These are phyloP conservation scores for Phalacrocorax aristotelis DNA, from an alignment of 2,113 vertebrate species.

Conservation along the genomic window DNA sequence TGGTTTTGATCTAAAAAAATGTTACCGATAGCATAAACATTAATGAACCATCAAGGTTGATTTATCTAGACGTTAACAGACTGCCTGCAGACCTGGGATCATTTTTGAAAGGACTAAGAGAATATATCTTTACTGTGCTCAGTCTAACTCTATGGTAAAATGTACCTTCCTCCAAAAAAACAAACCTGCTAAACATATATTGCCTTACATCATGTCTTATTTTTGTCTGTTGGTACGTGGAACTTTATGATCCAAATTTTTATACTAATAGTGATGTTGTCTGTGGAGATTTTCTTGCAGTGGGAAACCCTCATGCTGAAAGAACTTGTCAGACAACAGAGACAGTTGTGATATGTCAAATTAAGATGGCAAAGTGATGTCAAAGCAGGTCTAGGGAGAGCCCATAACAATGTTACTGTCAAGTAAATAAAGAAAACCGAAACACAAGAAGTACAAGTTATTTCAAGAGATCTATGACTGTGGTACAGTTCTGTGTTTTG, in stretches of 20 bases:
- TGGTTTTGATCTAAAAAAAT: neutral
- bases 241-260: slow-evolving; percentile 7
- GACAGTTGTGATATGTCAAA: slow-evolving; percentile 51
- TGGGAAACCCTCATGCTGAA: slow-evolving; percentile 18
- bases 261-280: neutral
- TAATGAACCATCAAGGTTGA: neutral
- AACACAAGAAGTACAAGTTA: slow-evolving; percentile 46
- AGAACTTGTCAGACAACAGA: slow-evolving; percentile 48
- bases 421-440: slow-evolving; percentile 59
- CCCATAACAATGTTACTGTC: slow-evolving; percentile 48
- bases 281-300: slow-evolving; percentile 9
- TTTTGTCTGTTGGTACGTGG: neutral
- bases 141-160: neutral
- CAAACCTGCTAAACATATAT: neutral
- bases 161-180: neutral
- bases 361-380: slow-evolving; percentile 57
- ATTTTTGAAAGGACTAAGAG: neutral
- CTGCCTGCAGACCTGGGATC: neutral
- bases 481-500: neutral
- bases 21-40: neutral
- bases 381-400: slow-evolving; percentile 46
- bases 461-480: neutral
- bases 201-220: neutral
- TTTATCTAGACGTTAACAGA: neutral
- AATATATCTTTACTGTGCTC: neutral